Base-by-base conservation (phyloP, 2,797 vertebrate species). In the Lagorchestes hirsutus region DNA sequence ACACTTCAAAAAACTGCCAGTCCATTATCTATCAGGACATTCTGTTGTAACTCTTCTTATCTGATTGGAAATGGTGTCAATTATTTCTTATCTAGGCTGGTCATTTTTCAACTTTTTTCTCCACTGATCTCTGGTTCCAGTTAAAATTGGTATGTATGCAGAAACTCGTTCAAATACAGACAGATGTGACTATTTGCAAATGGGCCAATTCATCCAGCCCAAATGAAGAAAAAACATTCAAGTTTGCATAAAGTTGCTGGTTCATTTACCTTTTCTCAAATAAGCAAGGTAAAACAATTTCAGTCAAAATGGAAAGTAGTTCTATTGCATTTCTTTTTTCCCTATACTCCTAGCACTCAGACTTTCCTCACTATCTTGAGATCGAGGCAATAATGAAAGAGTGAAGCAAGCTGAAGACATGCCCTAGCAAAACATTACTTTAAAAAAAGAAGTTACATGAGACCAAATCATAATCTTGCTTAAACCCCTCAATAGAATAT, bases 51-150 rank as follows among this genome's bases (percentile, higher is more conserved):
- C 10, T 90, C 57, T 95, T 96, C 97, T 97, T 98, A 98, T 74
- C 96, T 98, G 95, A 97, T 96, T 95, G 74, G 92, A 96, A 96
- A 93, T 67, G 93, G 67, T 96, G 67, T 96, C 74, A 87, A 93
- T 92, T 96, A 59, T 93, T 97, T 98, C 29, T 62, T 95, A 93
- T 92, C 93, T 97, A 56, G 90, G 94, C 55, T 93, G 74, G 94
- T 97, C 96, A 96, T 94, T 97, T 91, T 96, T 97, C 93, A 97
- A 93, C 97, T 96, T 97, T 97, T 95, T 95, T 96, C 92, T 62
- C 67, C 92, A 96, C 95, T 93, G 96, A 98, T 93, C 91, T 91
- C 28, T 62, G 92, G 90, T 96, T 95, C 97, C 97, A 97, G 94
- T 97, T 97, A 97, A 91, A 59, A 97, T 46, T 55, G 46, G 0